These are phyloP conservation scores for Gymnosoma rotundatum DNA, from an alignment of 2,888 invertebrate genomes.

Conservation along the genomic window DNA sequence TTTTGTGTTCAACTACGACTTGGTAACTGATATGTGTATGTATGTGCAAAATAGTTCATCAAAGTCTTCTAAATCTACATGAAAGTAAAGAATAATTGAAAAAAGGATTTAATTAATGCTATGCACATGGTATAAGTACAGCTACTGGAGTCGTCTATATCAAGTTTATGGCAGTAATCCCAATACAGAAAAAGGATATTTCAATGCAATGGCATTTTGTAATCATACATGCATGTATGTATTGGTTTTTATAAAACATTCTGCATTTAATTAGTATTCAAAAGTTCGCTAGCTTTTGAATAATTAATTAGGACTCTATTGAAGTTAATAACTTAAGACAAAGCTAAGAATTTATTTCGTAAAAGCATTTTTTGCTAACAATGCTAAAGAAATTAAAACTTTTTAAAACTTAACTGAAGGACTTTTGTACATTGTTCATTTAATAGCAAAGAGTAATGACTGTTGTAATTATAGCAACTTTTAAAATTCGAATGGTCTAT, in stretches of 20 bases:
- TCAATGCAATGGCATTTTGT: slow-evolving; percentile 1
- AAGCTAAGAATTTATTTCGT: background rate
- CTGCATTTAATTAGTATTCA: slow-evolving; percentile 49
- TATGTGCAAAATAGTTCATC: background rate
- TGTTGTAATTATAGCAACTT: no score
- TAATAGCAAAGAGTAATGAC: no score
- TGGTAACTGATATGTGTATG: background rate
- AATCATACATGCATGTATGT: background rate
- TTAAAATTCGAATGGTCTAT: no score
- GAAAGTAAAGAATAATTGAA: slow-evolving; percentile 38
- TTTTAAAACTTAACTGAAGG: background rate
- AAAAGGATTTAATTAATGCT: slow-evolving; percentile 60
- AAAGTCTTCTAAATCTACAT: slow-evolving; percentile 7
- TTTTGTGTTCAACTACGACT: background rate
- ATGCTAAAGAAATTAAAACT: background rate
- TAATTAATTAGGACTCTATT: slow-evolving; percentile 39
- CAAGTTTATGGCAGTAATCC: no score
- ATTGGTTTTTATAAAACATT: background rate
- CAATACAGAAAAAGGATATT: background rate
- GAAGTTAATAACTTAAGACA: slow-evolving; percentile 3
- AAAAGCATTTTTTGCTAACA: background rate
- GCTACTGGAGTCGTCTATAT: background rate
- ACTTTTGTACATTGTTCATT: no score
- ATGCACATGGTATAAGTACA: slow-evolving; percentile 23
- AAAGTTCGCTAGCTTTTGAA: slow-evolving; percentile 29